A percentile compares a stretch with the other conserved stretches of the same genome.
Evolutionary conservation across 2,113 vertebrate genomes (phyloP).

Genomic region (Limnothrissa miodon): DNA sequence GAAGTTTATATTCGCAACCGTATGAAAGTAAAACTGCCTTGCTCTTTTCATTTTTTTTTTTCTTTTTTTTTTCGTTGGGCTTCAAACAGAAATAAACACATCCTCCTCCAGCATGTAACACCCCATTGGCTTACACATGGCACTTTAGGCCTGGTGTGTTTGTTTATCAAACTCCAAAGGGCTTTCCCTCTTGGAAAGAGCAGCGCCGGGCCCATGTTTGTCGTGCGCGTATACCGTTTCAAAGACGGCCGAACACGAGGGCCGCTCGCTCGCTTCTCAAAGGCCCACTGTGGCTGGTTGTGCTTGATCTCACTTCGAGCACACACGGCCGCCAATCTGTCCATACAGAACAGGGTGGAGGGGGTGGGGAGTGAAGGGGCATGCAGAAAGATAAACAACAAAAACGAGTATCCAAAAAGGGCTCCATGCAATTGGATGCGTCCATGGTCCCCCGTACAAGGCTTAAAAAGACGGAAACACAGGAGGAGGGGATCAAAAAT

Average conservation of each 20-base stretch:
- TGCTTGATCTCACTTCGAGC: slow-evolving; percentile 52
- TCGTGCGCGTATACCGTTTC: slow-evolving; percentile 60
- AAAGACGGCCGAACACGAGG: slow-evolving; percentile 37
- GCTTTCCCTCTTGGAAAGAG: slow-evolving; percentile 58
- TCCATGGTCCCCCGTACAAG: neutral
- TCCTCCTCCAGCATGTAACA: slow-evolving; percentile 40
- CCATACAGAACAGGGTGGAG: neutral
- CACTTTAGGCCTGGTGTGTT: slow-evolving; percentile 44
- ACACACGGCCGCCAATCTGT: slow-evolving; percentile 31
- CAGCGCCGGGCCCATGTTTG: slow-evolving; percentile 50
- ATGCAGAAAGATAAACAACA: slow-evolving; percentile 30
- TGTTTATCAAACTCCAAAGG: slow-evolving; percentile 60
- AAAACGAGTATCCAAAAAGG: slow-evolving; percentile 1
- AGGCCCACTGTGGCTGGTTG: slow-evolving; percentile 52
- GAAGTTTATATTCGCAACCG: slow-evolving; percentile 44
- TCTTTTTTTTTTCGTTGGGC: slow-evolving; percentile 25
- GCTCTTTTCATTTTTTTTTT: slow-evolving; percentile 13
- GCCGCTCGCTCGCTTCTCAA: slow-evolving; percentile 44
- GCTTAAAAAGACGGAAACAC: neutral
- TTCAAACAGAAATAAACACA: slow-evolving; percentile 44
- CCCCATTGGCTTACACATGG: slow-evolving; percentile 42
- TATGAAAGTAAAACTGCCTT: slow-evolving; percentile 23
- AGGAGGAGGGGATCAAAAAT: neutral
- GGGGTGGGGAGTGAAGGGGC: neutral
- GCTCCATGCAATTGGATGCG: slow-evolving; percentile 32